Conservation (phyloP, 1,140 invertebrate species). For the Lycorma delicatula region DNA sequence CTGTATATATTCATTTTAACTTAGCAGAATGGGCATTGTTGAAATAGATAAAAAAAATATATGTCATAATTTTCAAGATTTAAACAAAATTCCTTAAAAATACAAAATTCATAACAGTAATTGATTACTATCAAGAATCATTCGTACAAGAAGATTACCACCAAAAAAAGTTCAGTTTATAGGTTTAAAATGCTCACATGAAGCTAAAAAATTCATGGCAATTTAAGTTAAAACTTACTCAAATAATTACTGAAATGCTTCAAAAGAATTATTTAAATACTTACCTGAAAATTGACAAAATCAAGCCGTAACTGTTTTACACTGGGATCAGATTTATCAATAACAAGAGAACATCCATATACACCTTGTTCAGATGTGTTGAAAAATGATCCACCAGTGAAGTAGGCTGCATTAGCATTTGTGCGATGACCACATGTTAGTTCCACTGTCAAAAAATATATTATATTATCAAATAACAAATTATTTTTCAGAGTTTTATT, state of each 20-base stretch:
- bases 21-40: no score
- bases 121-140: no score
- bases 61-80: no score
- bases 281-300: constrained; percentile 58
- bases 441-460: constrained; percentile 40
- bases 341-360: constrained; percentile 45
- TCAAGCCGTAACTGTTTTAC: constrained; percentile 59
- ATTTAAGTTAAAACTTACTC: not conserved
- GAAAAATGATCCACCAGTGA: constrained; percentile 34
- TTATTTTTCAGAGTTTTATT: no score
- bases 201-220: no score
- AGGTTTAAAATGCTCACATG: no score
- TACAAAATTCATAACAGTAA: no score
- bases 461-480: not conserved
- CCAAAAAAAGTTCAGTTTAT: no score
- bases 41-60: no score
- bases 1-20: no score
- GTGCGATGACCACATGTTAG: constrained; percentile 47
- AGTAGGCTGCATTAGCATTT: constrained; percentile 46
- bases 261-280: constrained; percentile 13
- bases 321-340: constrained; percentile 48
- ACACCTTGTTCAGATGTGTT: constrained; percentile 28
- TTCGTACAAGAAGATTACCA: no score
- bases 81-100: no score
- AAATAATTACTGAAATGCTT: not conserved